Base-by-base conservation (phyloP, 1,140 invertebrate genomes). In the Calliphora vicina region DNA sequence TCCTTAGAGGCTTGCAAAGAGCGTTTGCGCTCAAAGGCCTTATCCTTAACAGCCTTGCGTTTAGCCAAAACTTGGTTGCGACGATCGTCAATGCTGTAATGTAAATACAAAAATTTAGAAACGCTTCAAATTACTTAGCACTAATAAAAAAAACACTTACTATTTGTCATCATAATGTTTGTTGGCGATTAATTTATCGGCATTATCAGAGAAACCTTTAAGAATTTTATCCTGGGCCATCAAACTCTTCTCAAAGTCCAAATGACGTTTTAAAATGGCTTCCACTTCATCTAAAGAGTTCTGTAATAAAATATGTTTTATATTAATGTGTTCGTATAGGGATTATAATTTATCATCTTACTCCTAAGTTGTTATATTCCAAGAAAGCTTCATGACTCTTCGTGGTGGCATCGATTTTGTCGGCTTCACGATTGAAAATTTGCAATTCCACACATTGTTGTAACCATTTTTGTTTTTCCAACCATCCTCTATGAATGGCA, bases 401-500 rank as follows among this genome's bases (percentile, higher is more conserved):
- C 50, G 96, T 98, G 5, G 97, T 95, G 0, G 98, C 97, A 91
- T 99, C 98, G 84, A 99, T 98, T 88, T 98, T 97, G 91, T 99
- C 98, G 0, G 98, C 98, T 91, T 99, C 98, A 81, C 97, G 94
- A 90, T 98, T 99, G 91, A 99, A 99, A 83, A 96, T 93, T 91
- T 97, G 96, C 78, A 98, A 91, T 86, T 98, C 96, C 20, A 97
- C 91, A 84, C 96, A 95, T 88, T 98, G 97, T 84, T 95, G 93
- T 42, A 98, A 91, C 93, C 95, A 96, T 78, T 94, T 93, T 27
- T 97, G 94, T 88, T 98, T 98, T 45, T 96, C 93, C 61, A 93
- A 91, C 96, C 97, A 98, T 42, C 94, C 95, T 83, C 94, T 93
- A 35, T 93, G 92, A 0, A 99, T 94, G 3, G 94, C 93, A 82